phyloP scores from a whole-genome alignment of 2,888 invertebrate species.

The Apamea epomidion region DNA sequence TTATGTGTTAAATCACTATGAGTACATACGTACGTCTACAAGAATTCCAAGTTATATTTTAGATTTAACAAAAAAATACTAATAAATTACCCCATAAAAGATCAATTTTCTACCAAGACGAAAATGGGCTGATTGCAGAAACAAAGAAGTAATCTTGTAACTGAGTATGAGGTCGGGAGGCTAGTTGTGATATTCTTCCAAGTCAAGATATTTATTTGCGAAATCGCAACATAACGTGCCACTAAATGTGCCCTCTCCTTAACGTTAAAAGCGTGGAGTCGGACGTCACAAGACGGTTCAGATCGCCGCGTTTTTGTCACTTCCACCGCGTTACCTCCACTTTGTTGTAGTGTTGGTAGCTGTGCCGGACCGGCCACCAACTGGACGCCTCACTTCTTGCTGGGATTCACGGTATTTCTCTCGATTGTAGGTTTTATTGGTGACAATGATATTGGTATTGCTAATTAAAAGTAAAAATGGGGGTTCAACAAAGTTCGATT shows the following conservation, averaged over 20 bases:
- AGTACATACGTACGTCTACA: neutral
- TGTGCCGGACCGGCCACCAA: neutral
- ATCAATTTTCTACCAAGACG: neutral
- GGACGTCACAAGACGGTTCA: constrained; percentile 39
- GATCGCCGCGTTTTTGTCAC: constrained; percentile 39
- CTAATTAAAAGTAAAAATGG: neutral
- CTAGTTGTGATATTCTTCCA: neutral
- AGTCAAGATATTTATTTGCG: neutral
- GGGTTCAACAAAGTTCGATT: neutral
- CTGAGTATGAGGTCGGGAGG: neutral
- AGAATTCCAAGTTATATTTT: neutral
- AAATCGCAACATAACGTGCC: neutral
- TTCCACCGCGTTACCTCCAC: constrained; percentile 42
- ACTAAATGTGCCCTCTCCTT: constrained; percentile 6
- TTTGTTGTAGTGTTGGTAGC: neutral
- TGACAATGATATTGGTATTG: neutral
- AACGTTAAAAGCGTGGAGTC: constrained; percentile 17
- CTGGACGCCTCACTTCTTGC: constrained; percentile 14
- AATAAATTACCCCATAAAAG: neutral
- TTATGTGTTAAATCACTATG: neutral
- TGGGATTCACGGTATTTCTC: neutral
- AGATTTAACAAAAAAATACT: neutral
- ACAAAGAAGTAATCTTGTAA: neutral
- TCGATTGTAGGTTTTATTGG: neutral
- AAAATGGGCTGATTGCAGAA: neutral